Evolutionary conservation across 2,113 vertebrate genomes (phyloP), one percentile per base, ranked within the genome.

Genomic region (Syngnathus floridae): DNA sequence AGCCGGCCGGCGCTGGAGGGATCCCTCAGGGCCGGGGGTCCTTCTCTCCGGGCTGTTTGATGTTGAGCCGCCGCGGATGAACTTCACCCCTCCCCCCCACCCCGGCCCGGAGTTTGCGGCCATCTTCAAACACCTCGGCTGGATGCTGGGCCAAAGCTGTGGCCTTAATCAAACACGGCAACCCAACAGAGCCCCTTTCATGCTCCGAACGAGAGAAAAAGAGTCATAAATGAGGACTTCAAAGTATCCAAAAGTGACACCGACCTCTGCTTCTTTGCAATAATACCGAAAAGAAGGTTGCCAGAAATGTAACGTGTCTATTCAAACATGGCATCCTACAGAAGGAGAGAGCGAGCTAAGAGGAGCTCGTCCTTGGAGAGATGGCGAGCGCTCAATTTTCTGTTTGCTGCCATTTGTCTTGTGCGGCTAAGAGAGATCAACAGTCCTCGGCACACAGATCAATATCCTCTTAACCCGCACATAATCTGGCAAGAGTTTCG

Each of bases 381-480:
- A 76, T 92, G 77, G 74, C 68, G 38, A 81, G 62, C 88, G 84
- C 90, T 94, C 90, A 79, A 93, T 94, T 93, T 95, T 93, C 88
- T 93, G 91, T 94, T 95, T 93, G 91, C 92, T 90, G 89, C 92
- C 92, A 95, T 97, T 95, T 97, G 94, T 98, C 95, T 95, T 94
- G 87, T 87, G 89, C 90, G 88, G 90, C 92, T 95, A 93, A 90
- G 91, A 93, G 93, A 94, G 93, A 97, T 95, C 95, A 97, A 95
- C 94, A 94, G 93, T 95, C 95, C 92, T 95, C 92, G 92, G 92
- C 93, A 93, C 92, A 94, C 92, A 92, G 93, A 97, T 98, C 94
- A 94, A 97, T 97, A 96, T 93, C 95, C 94, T 93, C 91, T 95
- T 95, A 95, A 94, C 94, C 94, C 90, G 91, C 93, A 92, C 92